Evolutionary conservation across 2,888 invertebrate species (phyloP), one percentile per base, ranked within the genome.

Genomic region (Reticulitermes lucifugus): DNA sequence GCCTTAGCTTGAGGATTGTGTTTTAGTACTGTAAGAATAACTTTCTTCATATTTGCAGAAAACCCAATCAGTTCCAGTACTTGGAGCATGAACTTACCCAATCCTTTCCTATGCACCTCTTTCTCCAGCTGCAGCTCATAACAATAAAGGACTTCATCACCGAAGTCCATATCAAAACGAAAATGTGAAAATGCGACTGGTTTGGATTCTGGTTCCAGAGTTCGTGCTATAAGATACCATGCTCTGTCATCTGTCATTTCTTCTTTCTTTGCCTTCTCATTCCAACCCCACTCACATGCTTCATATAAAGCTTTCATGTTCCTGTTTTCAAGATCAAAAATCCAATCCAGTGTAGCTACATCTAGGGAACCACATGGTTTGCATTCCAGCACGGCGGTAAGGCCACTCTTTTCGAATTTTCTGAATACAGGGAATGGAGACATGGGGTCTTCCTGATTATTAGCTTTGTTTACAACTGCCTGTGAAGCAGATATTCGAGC

Each of bases 121-220:
- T 93, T 91, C 89, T 95, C 95, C 88, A 98, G 92, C 91, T 98
- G 98, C 87, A 98, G 93, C 91, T 98, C 98, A 91, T 98, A 98
- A 90, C 96, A 96, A 90, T 96, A 97, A 12, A 97, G 90, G 10
- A 96, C 96, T 89, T 95, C 94, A 82, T 94, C 92, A 25, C 95
- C 96, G 90, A 94, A 94, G 89, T 97, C 97, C 91, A 96, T 92
- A 89, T 96, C 97, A 91, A 97, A 97, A 89, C 97, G 92, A 90
- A 96, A 97, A 91, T 97, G 96, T 84, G 95, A 94, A 90, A 96
- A 96, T 2, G 95, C 97, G 83, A 96, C 91, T 0, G 93, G 93
- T 84, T 90, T 90, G 12, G 91, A 91, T 41, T 90, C 89, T 59
- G 91, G 65, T 70, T 65, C 25, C 0, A 43, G 90, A 86, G 92